A percentile compares a stretch with the other conserved stretches of the same genome.
Conservation (phyloP, 2,888 invertebrate species). For the Chaitophorus viminalis region DNA sequence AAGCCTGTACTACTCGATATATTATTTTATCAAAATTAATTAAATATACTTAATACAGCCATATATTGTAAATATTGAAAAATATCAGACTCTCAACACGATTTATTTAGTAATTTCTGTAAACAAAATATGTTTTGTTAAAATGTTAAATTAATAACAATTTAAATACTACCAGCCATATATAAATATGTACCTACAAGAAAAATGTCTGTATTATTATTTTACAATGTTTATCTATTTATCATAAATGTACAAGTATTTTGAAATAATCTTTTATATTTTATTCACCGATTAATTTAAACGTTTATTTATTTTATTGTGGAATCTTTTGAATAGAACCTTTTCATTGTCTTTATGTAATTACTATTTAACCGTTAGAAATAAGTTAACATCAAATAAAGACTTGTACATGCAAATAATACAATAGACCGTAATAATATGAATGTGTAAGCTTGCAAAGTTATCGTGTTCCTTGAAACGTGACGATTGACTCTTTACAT, state of each 20-base stretch:
- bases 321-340: too few species aligned
- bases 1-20: too few species aligned
- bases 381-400: not conserved
- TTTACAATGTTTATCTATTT: not conserved
- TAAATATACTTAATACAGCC: not conserved
- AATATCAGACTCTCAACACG: too few species aligned
- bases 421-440: not conserved
- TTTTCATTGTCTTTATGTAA: not conserved
- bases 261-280: not conserved
- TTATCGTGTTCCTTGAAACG: not conserved
- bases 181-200: not conserved
- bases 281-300: not conserved
- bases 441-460: not conserved
- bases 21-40: not conserved
- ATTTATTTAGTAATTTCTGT: not conserved
- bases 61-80: too few species aligned
- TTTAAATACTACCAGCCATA: not conserved
- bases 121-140: not conserved
- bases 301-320: not conserved
- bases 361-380: not conserved
- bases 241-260: not conserved
- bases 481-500: slow-evolving; percentile 13
- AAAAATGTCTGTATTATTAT: not conserved
- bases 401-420: not conserved
- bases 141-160: not conserved